These are phyloP conservation scores for Platyrinchus mystaceus DNA, from an alignment of 2,797 vertebrate species.

Conservation along the genomic window DNA sequence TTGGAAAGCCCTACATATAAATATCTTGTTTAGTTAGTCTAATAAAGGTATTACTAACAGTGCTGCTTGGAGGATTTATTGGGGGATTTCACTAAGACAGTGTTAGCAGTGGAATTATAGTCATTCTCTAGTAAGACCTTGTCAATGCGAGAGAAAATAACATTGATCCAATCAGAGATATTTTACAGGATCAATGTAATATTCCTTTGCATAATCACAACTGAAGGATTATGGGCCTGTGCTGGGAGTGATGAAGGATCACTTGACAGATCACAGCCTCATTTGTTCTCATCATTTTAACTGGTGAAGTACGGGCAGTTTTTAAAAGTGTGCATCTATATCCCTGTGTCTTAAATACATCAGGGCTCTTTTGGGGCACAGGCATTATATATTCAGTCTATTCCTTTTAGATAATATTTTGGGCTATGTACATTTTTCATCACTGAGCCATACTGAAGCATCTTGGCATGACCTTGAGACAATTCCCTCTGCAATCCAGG, in stretches of 20 bases:
- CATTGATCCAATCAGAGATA: constrained; percentile 73
- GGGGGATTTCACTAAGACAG: constrained; percentile 74
- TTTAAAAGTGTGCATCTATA: not conserved
- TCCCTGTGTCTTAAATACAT: not conserved
- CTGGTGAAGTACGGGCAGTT: not conserved
- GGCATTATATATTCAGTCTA: not conserved
- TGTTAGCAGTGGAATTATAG: constrained; percentile 72
- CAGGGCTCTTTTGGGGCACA: not conserved
- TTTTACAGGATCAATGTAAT: constrained; percentile 69
- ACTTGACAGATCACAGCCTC: constrained; percentile 47
- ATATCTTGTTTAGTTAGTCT: constrained; percentile 74
- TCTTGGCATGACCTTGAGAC: constrained; percentile 33
- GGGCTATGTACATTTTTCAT: not conserved
- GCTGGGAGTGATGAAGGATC: constrained; percentile 36
- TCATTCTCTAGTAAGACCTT: constrained; percentile 66
- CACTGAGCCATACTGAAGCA: not conserved
- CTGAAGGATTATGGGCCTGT: constrained; percentile 50
- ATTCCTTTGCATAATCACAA: constrained; percentile 61
- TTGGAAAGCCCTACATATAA: constrained; percentile 56
- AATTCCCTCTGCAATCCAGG: not conserved
- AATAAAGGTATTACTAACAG: constrained; percentile 70
- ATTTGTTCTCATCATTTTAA: constrained; percentile 36
- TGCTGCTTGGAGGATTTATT: constrained; percentile 76
- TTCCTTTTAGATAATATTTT: constrained; percentile 34
- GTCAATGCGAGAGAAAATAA: constrained; percentile 66